A percentile compares a stretch with the other conserved stretches of the same genome.
These are phyloP conservation scores for Brachyhypopomus occidentalis DNA, from an alignment of 2,113 vertebrate species.

Conservation along the genomic window DNA sequence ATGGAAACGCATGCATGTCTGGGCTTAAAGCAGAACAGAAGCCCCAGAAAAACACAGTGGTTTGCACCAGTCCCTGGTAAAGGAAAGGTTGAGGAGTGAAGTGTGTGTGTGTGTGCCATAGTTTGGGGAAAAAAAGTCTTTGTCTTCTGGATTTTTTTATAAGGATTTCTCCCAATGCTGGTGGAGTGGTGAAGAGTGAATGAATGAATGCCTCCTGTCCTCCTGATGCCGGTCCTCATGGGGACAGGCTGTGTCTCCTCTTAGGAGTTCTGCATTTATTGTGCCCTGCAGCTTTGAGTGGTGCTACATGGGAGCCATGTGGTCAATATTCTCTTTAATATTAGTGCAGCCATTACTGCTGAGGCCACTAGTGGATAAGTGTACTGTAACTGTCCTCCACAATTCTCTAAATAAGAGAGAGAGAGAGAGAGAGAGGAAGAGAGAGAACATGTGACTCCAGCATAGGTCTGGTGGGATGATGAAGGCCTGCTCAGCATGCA, in stretches of 20 bases:
- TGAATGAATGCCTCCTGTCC: not conserved
- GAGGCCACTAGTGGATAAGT: not conserved
- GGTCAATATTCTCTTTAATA: conserved; percentile 22
- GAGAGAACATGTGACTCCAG: not conserved
- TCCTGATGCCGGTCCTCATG: not conserved
- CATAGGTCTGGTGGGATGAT: too few species aligned
- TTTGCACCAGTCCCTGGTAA: not conserved
- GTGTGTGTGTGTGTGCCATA: conserved; percentile 13
- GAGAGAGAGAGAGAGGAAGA: not conserved
- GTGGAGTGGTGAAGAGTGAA: not conserved
- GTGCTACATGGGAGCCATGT: conserved; percentile 19
- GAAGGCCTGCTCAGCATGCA: too few species aligned
- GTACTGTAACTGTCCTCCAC: not conserved
- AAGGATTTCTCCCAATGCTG: not conserved
- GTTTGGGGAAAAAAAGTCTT: too few species aligned
- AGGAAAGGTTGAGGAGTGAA: not conserved
- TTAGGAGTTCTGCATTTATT: not conserved
- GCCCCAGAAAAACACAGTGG: not conserved
- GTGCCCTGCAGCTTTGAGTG: conserved; percentile 4
- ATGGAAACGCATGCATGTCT: not conserved
- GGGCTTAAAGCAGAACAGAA: not conserved
- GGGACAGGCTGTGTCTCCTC: not conserved
- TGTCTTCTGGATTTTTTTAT: not conserved
- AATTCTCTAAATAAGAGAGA: not conserved
- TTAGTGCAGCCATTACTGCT: conserved; percentile 33